Conservation (phyloP, 2,113 vertebrate species). For the Chlamydotis undulata region DNA sequence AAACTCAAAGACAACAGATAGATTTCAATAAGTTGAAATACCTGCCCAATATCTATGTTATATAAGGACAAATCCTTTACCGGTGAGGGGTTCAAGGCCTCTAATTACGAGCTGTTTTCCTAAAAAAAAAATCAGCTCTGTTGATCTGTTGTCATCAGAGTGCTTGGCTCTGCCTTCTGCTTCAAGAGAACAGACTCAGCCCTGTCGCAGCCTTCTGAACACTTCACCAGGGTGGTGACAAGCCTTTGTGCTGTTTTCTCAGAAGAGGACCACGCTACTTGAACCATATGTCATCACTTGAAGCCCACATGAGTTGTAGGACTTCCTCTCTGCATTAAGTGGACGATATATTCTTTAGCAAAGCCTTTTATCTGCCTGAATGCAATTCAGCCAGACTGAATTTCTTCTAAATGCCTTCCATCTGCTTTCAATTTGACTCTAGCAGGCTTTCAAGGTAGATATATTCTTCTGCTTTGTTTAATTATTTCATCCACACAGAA, state of each 20-base stretch:
- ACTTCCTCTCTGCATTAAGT: conserved; percentile 57
- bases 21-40: neutral
- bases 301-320: conserved; percentile 65
- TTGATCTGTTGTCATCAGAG: conserved; percentile 34
- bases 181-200: conserved; percentile 10
- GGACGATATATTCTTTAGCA: conserved; percentile 55
- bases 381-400: conserved; percentile 19
- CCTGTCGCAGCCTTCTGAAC: neutral
- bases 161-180: conserved; percentile 23
- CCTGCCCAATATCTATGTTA: neutral
- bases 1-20: neutral
- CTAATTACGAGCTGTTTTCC: neutral
- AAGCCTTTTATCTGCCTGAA: conserved; percentile 68
- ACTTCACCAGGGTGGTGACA: conserved; percentile 53
- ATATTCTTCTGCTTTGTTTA: conserved; percentile 48
- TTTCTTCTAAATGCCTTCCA: conserved; percentile 53
- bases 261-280: conserved; percentile 57
- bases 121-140: neutral
- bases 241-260: conserved; percentile 51
- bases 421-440: conserved; percentile 63
- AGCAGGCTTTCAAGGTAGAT: conserved; percentile 59
- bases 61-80: neutral
- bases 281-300: conserved; percentile 70
- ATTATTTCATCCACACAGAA: conserved; percentile 36
- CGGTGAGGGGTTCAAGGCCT: neutral